Evolutionary conservation across 1,140 invertebrate species (phyloP).

Genomic region (Leucophenga varia): DNA sequence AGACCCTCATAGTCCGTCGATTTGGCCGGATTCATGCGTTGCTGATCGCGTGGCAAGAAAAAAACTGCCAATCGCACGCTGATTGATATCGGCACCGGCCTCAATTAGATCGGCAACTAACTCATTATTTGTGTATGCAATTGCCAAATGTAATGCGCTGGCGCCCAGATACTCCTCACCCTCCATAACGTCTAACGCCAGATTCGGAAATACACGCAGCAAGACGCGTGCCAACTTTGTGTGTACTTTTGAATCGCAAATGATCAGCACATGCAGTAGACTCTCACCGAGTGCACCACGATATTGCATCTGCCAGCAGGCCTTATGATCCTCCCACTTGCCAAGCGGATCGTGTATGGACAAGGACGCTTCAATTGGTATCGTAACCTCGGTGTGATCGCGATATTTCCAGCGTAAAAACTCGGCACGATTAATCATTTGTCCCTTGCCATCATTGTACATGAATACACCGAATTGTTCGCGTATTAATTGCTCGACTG

Average conservation of each 20-base stretch:
- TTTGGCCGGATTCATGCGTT: slow-evolving; percentile 69
- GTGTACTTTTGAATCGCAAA: slow-evolving; percentile 83
- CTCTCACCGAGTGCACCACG: slow-evolving; percentile 93
- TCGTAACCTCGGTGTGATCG: slow-evolving; percentile 77
- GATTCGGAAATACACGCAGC: slow-evolving; percentile 86
- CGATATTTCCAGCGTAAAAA: slow-evolving; percentile 91
- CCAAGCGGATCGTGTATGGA: slow-evolving; percentile 79
- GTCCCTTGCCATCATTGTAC: slow-evolving; percentile 86
- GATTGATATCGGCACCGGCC: slow-evolving; percentile 86
- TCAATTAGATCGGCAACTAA: slow-evolving; percentile 91
- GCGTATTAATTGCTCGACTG: slow-evolving; percentile 83
- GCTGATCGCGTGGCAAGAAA: slow-evolving; percentile 91
- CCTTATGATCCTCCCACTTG: slow-evolving; percentile 86
- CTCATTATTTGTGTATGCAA: slow-evolving; percentile 95
- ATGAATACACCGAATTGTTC: slow-evolving; percentile 87
- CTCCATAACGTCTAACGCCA: slow-evolving; percentile 93
- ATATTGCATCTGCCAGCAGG: slow-evolving; percentile 97
- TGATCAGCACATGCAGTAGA: slow-evolving; percentile 90
- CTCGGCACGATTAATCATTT: slow-evolving; percentile 84
- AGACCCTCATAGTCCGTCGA: slow-evolving; percentile 93
- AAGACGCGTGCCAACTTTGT: slow-evolving; percentile 78
- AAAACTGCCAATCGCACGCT: slow-evolving; percentile 90
- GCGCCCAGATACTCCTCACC: slow-evolving; percentile 96
- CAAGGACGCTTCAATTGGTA: slow-evolving; percentile 79
- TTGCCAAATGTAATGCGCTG: slow-evolving; percentile 91